Evolutionary conservation across 2,113 vertebrate species (phyloP), one percentile per base, ranked within the genome.

Genomic region (Osmerus mordax): DNA sequence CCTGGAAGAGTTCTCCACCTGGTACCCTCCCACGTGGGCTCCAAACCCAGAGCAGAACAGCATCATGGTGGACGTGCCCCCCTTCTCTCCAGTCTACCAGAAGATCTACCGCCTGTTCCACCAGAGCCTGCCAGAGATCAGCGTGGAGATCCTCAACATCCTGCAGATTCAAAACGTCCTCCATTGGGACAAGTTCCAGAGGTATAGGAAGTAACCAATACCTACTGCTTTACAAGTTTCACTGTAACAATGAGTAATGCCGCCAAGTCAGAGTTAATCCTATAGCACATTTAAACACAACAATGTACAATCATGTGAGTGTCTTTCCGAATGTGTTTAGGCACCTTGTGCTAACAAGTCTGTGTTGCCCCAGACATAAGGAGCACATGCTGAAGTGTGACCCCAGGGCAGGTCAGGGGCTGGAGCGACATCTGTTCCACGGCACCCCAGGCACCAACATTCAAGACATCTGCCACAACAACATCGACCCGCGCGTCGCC

Each of bases 181-280:
- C 52, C 87, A 84, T 66, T 90, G 89, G 89, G 89, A 89, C 70
- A 89, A 84, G 70, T 90, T 85, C 63, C 86, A 86, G 75, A 88
- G 89, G 89, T 88, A 4, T 29, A 15, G 15, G 18, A 15, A n/a
- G 41, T n/a, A 18, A 23, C 28, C 14, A n/a, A 28, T 47, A 47
- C 8, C 41, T 47, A 47, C 41, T 47, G 9, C 41, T 11, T 47
- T 12, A 8, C 41, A 47, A 28, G 25, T 47, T 36, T 36, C 25
- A 8, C 23, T 23, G 36, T 41, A 41, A 41, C 41, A 47, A 47
- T 12, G 41, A 11, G 41, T 47, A 11, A 47, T 47, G 41, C 41
- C 41, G 9, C 7, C 7, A 12, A 47, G 41, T 47, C 41, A 11
- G 9, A 12, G 41, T 47, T 47, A 5, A 47, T 47, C 9, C 41